Evolutionary conservation across 2,113 vertebrate genomes (phyloP), one percentile per base, ranked within the genome.

Genomic region (Eolophus roseicapilla): DNA sequence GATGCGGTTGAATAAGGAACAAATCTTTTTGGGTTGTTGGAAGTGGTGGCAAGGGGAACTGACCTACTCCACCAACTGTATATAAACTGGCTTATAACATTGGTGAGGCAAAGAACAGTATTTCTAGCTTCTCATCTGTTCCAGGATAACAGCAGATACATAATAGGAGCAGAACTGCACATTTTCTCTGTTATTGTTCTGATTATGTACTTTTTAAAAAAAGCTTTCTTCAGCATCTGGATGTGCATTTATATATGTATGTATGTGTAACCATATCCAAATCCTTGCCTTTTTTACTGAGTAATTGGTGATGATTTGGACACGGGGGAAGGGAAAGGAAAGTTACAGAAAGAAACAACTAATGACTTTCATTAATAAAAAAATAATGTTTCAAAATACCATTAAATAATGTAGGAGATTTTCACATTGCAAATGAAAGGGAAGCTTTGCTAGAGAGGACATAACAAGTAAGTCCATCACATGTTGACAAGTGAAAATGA

Each of bases 401-500:
- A 17, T 95, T 92, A 93, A 91, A 59, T 94, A 86, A 86, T 53
- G 75, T 76, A 74, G 88, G 84, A 92, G 52, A 90, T 95, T 95
- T 97, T 95, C 95, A 95, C 77, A 39, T 95, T 95, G 88, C 78
- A 94, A 95, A 94, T 95, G 92, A 96, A 91, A 95, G 50, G 75
- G 59, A 91, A 82, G 81, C 88, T 89, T 93, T 84, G 41, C 78
- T 92, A 24, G 46, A 89, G 53, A 90, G 83, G 65, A 85, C 91
- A 68, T 94, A 96, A 94, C 95, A 86, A 96, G 57, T 90, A 95
- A 96, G 93, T 95, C 96, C 92, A 95, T 97, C 94, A 94, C 53
- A 74, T 27, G 57, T n/a, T 97, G 97, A 97, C 94, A 97, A 94
- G 96, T 97, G 96, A 97, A 97, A 97, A 97, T 97, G 96, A 97